Evolutionary conservation across 2,113 vertebrate species (phyloP), one percentile per base, ranked within the genome.

Genomic region (Edolisoma coerulescens): DNA sequence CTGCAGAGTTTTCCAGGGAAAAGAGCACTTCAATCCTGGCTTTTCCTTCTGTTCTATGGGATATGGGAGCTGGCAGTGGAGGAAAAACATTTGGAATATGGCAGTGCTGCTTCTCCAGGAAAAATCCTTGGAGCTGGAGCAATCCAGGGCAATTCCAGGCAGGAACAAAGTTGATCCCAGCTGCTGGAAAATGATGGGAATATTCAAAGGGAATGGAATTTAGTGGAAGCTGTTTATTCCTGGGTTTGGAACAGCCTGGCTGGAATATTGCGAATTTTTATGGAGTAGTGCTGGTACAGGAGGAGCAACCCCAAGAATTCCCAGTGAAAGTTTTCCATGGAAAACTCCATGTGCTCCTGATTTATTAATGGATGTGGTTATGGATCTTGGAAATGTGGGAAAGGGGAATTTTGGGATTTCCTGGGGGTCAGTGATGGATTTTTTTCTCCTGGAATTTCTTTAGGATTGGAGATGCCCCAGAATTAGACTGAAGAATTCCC

Each of bases 1-100:
- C 30, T 8, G 39, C 15, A 18, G 44, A 20, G 8, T 35, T 93
- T 39, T 56, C 52, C n/a, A 16, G 37, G 14, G 3, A 24, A 50
- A 69, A 37, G 20, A 14, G 33, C 5, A 1, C 11, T 4, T 35
- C 23, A 27, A 6, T 41, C 64, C 37, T 16, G 2, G 0, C 1
- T 7, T 71, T 63, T 53, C 49, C 57, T 61, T 16, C 71, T 35
- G 35, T 10, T 67, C 50, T 42, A 10, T 69, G 65, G 59, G 27
- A 37, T 52, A 10, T 20, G 13, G 30, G 32, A 56, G 60, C 26
- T 79, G 54, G 20, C 44, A 13, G 39, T 22, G 49, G 57, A 39
- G 8, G 61, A 26, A 39, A n/a, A 87, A 30, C 57, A 0, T 17
- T 42, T 8, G 26, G 63, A 32, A 35, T 14, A 63, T 17, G 68